Conservation (phyloP, 2,888 invertebrate genomes). For the Podabrus alpinus region DNA sequence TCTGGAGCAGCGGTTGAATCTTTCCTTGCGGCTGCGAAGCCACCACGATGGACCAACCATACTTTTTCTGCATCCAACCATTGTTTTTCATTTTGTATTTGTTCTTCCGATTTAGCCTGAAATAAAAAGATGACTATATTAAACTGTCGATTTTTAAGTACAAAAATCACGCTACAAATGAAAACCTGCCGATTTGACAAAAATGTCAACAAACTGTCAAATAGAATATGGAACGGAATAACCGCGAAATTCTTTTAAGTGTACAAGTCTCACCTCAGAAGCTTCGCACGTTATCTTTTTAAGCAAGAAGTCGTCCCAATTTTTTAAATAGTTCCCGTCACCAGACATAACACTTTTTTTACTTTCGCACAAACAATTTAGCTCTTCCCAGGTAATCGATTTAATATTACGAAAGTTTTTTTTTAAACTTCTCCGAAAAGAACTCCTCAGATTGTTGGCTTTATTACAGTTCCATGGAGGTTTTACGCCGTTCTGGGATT, state of each 20-base stretch:
- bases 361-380: slow-evolving; percentile 7
- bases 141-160: neutral
- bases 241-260: neutral
- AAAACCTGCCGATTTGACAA: neutral
- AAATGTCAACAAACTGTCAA: neutral
- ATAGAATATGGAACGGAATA: no score
- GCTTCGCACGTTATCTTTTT: neutral
- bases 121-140: slow-evolving; percentile 47
- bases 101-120: slow-evolving; percentile 72
- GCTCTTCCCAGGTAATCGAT: slow-evolving; percentile 15
- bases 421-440: slow-evolving; percentile 8
- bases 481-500: neutral
- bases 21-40: slow-evolving; percentile 79
- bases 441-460: neutral
- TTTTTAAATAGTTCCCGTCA: slow-evolving; percentile 9
- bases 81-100: slow-evolving; percentile 66
- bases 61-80: slow-evolving; percentile 77
- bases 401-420: slow-evolving; percentile 7
- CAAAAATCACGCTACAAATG: neutral
- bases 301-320: neutral
- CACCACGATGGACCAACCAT: slow-evolving; percentile 93
- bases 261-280: neutral
- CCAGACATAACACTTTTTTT: slow-evolving; percentile 3
- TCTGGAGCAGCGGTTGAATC: slow-evolving; percentile 50
- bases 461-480: slow-evolving; percentile 12